A percentile compares a stretch with the other conserved stretches of the same genome.
Evolutionary conservation across 2,888 invertebrate genomes (phyloP).

Genomic region (Subacronicta megacephala): DNA sequence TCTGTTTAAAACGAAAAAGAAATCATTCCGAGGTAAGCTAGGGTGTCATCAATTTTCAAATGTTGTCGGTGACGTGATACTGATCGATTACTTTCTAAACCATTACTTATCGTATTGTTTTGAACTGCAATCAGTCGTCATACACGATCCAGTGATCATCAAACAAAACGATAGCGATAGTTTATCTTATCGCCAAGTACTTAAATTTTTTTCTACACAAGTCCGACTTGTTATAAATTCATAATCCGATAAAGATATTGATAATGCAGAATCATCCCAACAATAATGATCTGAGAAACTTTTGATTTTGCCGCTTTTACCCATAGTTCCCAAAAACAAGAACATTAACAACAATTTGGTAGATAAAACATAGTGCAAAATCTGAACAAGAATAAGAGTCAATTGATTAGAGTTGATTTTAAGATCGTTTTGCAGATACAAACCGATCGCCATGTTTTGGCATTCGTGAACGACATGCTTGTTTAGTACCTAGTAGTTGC

Average conservation of each 20-base stretch:
- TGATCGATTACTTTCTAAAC: conserved; percentile 24
- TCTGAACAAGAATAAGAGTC: no score
- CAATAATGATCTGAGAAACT: conserved; percentile 25
- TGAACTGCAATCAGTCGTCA: conserved; percentile 47
- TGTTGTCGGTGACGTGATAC: not conserved
- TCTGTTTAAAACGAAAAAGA: no score
- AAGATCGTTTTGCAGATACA: no score
- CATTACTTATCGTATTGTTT: conserved; percentile 23
- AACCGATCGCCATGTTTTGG: no score
- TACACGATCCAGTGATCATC: conserved; percentile 50
- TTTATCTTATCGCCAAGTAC: conserved; percentile 48
- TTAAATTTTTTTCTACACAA: conserved; percentile 37
- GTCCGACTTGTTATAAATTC: conserved; percentile 31
- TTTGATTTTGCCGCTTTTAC: conserved; percentile 19
- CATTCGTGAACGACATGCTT: no score
- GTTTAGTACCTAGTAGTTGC: no score
- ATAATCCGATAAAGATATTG: conserved; percentile 37
- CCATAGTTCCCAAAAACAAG: not conserved
- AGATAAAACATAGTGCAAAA: no score
- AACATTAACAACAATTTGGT: no score
- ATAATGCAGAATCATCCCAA: conserved; percentile 37
- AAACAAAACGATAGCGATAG: conserved; percentile 24
- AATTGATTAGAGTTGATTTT: no score
- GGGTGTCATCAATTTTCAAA: no score
- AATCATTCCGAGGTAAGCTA: no score